Base-by-base conservation (phyloP, 23 tunicate genomes). In the Halocynthia aurantium region DNA sequence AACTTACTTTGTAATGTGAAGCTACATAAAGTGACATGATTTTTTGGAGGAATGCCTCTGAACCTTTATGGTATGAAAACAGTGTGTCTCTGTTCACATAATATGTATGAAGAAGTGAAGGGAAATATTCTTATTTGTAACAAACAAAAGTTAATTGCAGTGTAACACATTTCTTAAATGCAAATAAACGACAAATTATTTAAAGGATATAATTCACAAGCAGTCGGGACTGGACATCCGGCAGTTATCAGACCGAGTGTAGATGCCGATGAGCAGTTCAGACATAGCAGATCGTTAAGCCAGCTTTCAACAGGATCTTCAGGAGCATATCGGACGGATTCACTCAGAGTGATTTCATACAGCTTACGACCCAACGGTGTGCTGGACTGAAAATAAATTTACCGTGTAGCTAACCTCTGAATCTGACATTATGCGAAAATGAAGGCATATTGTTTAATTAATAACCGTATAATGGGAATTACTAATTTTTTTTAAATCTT, bases 321-420 rank as follows among this genome's bases (percentile, higher is more conserved):
- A 10, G 96, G 96, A 12, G 99, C 96, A 67, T 95, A 95, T 7
- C 99, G 82, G 20, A 95, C 86, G 22, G 99, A 95, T 62, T 95
- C 99, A 8, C 85, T 91, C 62, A 95, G 81, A 6, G 88, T 77
- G 15, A 95, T 53, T 73, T 95, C 99, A 51, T 78, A 54, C 7
- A 95, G 62, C 18, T 70, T 87, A 44, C 96, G 73, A 10, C 96
- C 96, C 12, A 82, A 82, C 20, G 97, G 97, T 8, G 96, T 84
- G 19, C 69, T 52, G 0, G 73, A 61, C 78, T 74, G 78, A 10
- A 54, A 54, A 70, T 44, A 70, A 0, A 49, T 9, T 44, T 5
- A 11, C 0, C 44, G 44, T 31, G 44, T 31, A 31, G 44, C 44
- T 31, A 31, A 31, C 44, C 44, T 31, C 44, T 13, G 17, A 58